Percentiles rank a stretch among this genome's conserved stretches.
Conservation (phyloP, 2,113 vertebrate species). For the Podarcis cretensis region DNA sequence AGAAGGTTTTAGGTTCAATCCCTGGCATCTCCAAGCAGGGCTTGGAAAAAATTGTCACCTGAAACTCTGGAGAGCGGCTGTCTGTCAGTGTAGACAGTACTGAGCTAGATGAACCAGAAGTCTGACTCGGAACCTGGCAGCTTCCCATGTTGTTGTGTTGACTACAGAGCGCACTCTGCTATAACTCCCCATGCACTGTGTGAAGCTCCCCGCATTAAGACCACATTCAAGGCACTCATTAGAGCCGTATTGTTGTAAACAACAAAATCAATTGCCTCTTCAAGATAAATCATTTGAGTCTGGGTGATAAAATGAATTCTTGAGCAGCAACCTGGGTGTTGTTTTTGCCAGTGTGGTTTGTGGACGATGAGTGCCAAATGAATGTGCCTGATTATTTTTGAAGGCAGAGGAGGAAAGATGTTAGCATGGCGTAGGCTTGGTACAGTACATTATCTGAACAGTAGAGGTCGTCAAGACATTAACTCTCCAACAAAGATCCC, state of each 20-base stretch:
- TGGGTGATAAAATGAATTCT: not conserved
- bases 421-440: accelerated
- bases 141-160: not conserved
- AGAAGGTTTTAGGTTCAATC: no score
- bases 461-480: constrained; percentile 77
- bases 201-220: not conserved
- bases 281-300: no score
- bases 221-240: not conserved
- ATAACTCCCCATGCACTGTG: no score
- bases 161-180: not conserved
- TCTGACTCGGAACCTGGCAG: no score
- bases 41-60: no score
- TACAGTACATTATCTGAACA: constrained; percentile 59
- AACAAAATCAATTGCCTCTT: not conserved
- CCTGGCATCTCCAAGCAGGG: no score
- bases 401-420: accelerated
- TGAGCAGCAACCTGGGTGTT: not conserved
- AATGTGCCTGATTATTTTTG: not conserved
- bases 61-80: no score
- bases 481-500: constrained; percentile 37
- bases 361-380: no score
- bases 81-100: no score
- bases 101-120: no score
- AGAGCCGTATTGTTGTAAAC: not conserved
- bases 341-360: not conserved